Evolutionary conservation across 2,113 vertebrate genomes (phyloP).

Genomic region (Psilopsiagon aymara): DNA sequence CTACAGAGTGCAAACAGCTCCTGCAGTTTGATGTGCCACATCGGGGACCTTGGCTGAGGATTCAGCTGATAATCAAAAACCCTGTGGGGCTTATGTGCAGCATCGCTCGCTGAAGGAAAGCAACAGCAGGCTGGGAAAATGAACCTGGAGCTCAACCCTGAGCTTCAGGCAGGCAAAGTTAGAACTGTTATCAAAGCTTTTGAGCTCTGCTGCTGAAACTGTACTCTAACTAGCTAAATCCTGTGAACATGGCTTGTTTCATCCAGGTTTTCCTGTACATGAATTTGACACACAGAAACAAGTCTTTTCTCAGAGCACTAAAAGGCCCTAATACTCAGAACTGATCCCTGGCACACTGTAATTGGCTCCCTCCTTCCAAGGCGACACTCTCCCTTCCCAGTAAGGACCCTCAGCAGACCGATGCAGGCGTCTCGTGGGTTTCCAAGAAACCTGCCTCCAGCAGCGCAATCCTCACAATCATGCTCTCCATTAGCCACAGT

Average conservation of each 20-base stretch:
- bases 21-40: background rate
- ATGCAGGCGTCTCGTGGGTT: rapidly evolving
- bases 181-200: background rate
- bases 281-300: background rate
- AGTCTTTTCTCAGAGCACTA: background rate
- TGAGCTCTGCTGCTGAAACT: background rate
- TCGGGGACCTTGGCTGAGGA: background rate
- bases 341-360: background rate
- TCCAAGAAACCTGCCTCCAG: conserved; percentile 24
- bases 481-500: background rate
- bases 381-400: background rate
- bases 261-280: background rate
- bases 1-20: background rate
- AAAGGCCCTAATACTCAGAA: background rate
- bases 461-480: background rate
- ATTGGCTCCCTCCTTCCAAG: rapidly evolving
- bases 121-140: background rate
- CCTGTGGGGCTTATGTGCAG: background rate
- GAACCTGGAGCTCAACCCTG: background rate
- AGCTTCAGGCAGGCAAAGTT: background rate
- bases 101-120: background rate
- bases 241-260: background rate
- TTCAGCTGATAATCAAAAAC: background rate
- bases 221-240: background rate
- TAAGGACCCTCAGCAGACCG: background rate